phyloP scores from a whole-genome alignment of 1,140 invertebrate genomes.

The Spodoptera frugiperda region DNA sequence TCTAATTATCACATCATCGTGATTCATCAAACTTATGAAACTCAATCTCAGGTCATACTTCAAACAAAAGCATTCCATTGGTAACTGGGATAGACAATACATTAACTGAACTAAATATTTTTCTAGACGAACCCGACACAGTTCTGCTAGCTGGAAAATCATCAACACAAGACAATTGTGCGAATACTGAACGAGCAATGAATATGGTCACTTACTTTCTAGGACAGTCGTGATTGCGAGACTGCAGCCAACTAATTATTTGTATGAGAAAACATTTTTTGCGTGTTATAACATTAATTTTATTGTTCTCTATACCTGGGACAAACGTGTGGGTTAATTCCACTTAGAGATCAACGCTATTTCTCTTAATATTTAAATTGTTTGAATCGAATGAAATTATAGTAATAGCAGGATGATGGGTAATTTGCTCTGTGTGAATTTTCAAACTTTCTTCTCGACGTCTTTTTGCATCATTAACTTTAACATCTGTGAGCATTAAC shows the following conservation, averaged over 20 bases:
- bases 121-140: background rate
- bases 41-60: background rate
- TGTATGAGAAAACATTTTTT: slow-evolving; percentile 52
- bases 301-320: slow-evolving; percentile 31
- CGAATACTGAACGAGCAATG: slow-evolving; percentile 47
- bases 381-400: slow-evolving; percentile 33
- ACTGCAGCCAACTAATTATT: slow-evolving; percentile 46
- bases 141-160: slow-evolving; percentile 28
- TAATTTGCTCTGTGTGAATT: slow-evolving; percentile 30
- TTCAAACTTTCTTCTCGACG: slow-evolving; percentile 29
- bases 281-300: slow-evolving; percentile 36
- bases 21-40: background rate
- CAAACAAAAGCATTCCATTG: slow-evolving; percentile 2
- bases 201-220: slow-evolving; percentile 58
- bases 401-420: slow-evolving; percentile 2
- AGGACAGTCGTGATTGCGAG: slow-evolving; percentile 53
- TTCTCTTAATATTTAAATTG: slow-evolving; percentile 36
- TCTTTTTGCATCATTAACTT: slow-evolving; percentile 4
- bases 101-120: slow-evolving; percentile 2
- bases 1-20: background rate
- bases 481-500: slow-evolving; percentile 14
- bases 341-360: background rate
- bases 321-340: slow-evolving; percentile 20
- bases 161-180: slow-evolving; percentile 42
- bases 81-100: slow-evolving; percentile 5